Evolutionary conservation across 2,888 invertebrate species (phyloP).

Genomic region (Gastrophysa polygoni): DNA sequence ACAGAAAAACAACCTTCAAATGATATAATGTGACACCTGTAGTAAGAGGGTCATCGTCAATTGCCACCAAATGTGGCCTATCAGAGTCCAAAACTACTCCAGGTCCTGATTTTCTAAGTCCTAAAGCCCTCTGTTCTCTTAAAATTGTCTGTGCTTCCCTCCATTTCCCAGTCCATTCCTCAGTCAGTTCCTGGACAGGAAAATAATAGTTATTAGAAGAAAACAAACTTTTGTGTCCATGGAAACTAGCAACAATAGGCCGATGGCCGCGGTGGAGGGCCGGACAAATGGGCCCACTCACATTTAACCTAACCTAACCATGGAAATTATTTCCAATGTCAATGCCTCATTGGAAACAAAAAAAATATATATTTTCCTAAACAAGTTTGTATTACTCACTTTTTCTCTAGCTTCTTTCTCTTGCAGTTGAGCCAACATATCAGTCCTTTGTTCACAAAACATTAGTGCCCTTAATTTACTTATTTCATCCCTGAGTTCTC

Average conservation of each 20-base stretch:
- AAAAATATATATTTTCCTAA: neutral
- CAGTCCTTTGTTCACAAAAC: constrained; percentile 64
- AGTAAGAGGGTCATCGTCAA: constrained; percentile 87
- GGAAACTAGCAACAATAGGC: too few relatives aligned
- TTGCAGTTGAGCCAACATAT: constrained; percentile 81
- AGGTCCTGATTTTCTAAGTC: constrained; percentile 83
- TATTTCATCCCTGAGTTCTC: constrained; percentile 85
- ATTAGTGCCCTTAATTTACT: constrained; percentile 79
- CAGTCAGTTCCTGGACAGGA: constrained; percentile 65
- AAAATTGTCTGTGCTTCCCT: constrained; percentile 86
- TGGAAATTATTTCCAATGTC: too few relatives aligned
- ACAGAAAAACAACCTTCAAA: constrained; percentile 67
- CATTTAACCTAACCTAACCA: too few relatives aligned
- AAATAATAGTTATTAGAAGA: neutral
- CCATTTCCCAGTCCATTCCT: constrained; percentile 95
- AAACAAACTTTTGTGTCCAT: neutral
- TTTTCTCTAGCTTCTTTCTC: constrained; percentile 91
- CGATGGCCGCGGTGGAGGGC: too few relatives aligned
- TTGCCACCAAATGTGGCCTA: constrained; percentile 89
- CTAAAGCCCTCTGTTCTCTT: constrained; percentile 86
- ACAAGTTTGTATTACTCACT: constrained; percentile 53
- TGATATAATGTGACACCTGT: constrained; percentile 92
- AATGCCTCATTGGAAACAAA: too few relatives aligned
- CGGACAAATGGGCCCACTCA: too few relatives aligned
- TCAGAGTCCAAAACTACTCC: constrained; percentile 91